Percentiles rank a stretch among this genome's conserved stretches.
These are phyloP conservation scores for Melanotus villosus DNA, from an alignment of 2,888 invertebrate species.

Conservation along the genomic window DNA sequence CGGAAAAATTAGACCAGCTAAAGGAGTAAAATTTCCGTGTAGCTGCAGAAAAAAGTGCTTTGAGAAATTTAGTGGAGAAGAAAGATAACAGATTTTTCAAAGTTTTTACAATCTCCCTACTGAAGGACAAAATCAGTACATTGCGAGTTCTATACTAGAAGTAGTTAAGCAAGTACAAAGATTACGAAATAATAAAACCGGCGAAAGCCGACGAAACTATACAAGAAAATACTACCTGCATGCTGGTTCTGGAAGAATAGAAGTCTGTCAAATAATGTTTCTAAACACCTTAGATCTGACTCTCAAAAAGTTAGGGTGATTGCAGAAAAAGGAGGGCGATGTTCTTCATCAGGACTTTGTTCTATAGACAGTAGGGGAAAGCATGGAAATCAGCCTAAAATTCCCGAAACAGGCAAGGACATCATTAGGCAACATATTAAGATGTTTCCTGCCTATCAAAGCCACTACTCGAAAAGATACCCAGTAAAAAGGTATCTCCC, in stretches of 20 bases:
- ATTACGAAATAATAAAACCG: background rate
- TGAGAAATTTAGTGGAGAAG: background rate
- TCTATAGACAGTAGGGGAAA: slow-evolving; percentile 4
- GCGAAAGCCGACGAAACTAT: background rate
- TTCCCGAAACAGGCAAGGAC: slow-evolving; percentile 6
- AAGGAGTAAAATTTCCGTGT: background rate
- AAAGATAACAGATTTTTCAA: background rate
- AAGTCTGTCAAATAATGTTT: slow-evolving; percentile 23
- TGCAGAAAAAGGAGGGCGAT: slow-evolving; percentile 6
- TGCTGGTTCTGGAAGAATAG: background rate
- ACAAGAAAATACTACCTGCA: background rate
- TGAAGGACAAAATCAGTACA: slow-evolving; percentile 3
- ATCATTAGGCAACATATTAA: no score
- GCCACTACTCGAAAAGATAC: background rate
- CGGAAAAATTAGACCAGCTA: background rate
- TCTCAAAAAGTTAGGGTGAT: slow-evolving; percentile 11
- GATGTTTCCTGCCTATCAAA: no score
- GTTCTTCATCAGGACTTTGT: slow-evolving; percentile 5
- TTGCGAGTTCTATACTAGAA: background rate
- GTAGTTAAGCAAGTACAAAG: background rate
- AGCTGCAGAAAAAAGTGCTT: slow-evolving; percentile 1
- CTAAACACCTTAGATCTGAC: slow-evolving; percentile 9
- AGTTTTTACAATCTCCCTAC: background rate
- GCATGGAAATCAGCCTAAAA: no score
- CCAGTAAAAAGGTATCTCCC: background rate